Evolutionary conservation across 2,797 vertebrate genomes (phyloP), one percentile per base, ranked within the genome.

Genomic region (Ciconia nigra): DNA sequence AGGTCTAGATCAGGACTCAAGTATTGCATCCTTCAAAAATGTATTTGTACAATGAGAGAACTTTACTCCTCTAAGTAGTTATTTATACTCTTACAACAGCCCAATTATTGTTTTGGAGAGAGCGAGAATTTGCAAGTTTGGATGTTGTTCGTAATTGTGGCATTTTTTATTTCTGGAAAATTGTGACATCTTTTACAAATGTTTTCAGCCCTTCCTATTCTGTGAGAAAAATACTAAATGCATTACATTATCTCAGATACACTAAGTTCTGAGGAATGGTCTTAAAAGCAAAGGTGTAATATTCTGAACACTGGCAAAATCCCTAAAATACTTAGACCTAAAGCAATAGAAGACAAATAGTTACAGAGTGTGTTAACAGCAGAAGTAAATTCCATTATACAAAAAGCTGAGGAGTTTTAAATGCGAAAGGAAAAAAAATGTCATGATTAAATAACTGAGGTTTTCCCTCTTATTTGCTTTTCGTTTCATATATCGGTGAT

Each of bases 31-130:
- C 87, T 26, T 33, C 81, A 28, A 14, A 58, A 21, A 28, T 5
- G 1, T 15, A 5, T 44, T 71, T 31, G 2, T 24, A 4, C 35
- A 3, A 6, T 0, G 19, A 19, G 20, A 57, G 31, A 39, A 16
- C 58, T 55, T 82, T 20, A 19, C 67, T 67, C 66, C 57, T 67
- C 35, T 25, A 11, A 52, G 31, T 4, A 66, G 25, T 35, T 35
- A 49, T n/a, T 79, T 57, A 24, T 46, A 11, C 76, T 37, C 33
- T 72, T 16, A 49, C 16, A 33, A 8, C 35, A 74, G 54, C 52
- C 44, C 41, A 17, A 2, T 35, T 39, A 15, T 5, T 46, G 55
- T 33, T 67, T 61, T 25, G 31, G 52, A 54, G 80, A 59, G 77
- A 66, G 33, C 0, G 5, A 46, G 28, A 52, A 37, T 52, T 42